Evolutionary conservation across 2,113 vertebrate genomes (phyloP), one percentile per base, ranked within the genome.

Genomic region (Misgurnus anguillicaudatus): DNA sequence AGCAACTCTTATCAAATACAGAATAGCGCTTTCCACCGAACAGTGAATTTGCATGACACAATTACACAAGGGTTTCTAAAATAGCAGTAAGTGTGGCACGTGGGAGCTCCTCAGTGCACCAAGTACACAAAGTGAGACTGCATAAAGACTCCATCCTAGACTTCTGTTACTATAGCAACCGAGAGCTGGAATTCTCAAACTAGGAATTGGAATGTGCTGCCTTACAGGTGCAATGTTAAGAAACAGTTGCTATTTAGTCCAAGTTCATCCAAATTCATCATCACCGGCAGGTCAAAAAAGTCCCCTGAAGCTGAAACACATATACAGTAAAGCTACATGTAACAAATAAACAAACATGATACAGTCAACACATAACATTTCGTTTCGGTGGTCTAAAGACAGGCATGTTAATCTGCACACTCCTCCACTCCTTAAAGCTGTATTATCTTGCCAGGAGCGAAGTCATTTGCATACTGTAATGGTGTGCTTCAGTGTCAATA

Each of bases 81-180:
- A 79, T 86, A 85, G 84, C 81, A 79, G 86, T 82, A 87, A 84
- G 82, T 85, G 78, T 68, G 75, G 78, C 85, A 81, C 82, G 83
- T 80, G 81, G 86, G 86, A 85, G 78, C 84, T 87, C 82, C 83
- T 87, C 80, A 88, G 88, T 58, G 82, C 83, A 83, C 87, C 89
- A 83, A 85, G 87, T 78, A 89, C 83, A 75, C 82, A 84, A 84
- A 84, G 68, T 75, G 41, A 55, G 19, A 87, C 77, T 82, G 75
- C 85, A 73, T 57, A 57, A 57, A 81, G 75, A 80, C 80, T 67
- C 81, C 82, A 85, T 80, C 82, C 81, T 13, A 84, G 76, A 88
- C 77, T 85, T 72, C 84, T 77, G 91, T 92, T 93, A 83, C 91
- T 89, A 87, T 79, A 89, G 91, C 90, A 92, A 92, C 90, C 79